phyloP scores from a whole-genome alignment of 2,113 vertebrate genomes.

The Heliornis fulica region DNA sequence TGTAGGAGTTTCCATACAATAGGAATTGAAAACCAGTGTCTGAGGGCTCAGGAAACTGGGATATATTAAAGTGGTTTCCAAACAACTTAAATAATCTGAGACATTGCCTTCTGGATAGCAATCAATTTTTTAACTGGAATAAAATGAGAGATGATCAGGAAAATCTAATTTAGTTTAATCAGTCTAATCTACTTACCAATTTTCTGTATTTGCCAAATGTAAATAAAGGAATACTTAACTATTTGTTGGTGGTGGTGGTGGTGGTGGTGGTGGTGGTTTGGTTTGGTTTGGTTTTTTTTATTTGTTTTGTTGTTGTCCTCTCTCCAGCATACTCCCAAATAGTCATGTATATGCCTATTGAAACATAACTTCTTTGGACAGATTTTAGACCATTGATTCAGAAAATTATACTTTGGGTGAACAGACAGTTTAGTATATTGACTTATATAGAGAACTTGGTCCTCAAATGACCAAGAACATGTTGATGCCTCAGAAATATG shows the following conservation, averaged over 20 bases:
- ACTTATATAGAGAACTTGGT: not conserved
- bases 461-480: not conserved
- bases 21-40: not conserved
- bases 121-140: not conserved
- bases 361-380: not conserved
- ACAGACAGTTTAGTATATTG: not conserved
- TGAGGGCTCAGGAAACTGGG: not conserved
- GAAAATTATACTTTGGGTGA: not conserved
- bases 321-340: not conserved
- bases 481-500: not conserved
- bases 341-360: not conserved
- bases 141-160: not conserved
- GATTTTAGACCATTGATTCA: not conserved
- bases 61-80: not conserved
- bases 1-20: not conserved
- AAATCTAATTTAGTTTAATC: not conserved
- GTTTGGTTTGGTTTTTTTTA: too few species aligned
- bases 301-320: rapidly evolving
- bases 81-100: not conserved
- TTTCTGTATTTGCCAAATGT: not conserved
- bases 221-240: not conserved
- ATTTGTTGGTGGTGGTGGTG: too few species aligned
- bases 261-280: too few species aligned
- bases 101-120: not conserved
- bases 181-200: not conserved